Percentiles rank a stretch among this genome's conserved stretches.
Evolutionary conservation across 2,888 invertebrate species (phyloP).

Genomic region (Sphaerophoria taeniata): DNA sequence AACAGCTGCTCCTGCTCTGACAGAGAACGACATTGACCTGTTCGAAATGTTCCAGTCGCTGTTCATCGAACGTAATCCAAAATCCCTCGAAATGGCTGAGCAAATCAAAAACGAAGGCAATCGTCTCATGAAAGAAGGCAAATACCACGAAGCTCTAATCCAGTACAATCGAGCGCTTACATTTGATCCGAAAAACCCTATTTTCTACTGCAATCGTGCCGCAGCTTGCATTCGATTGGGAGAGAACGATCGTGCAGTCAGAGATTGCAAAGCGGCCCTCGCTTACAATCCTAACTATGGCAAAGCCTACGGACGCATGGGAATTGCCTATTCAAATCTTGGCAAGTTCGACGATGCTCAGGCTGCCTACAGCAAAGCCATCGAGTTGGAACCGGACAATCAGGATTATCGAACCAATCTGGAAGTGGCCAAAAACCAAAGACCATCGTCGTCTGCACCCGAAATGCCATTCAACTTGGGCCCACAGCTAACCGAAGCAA

Average conservation of each 20-base stretch:
- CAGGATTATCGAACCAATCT: constrained; percentile 94
- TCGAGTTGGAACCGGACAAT: constrained; percentile 96
- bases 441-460: neutral
- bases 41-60: constrained; percentile 83
- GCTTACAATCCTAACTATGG: constrained; percentile 95
- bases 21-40: constrained; percentile 81
- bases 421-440: constrained; percentile 87
- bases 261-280: constrained; percentile 95
- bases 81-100: constrained; percentile 89
- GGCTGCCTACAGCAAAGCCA: constrained; percentile 93
- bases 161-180: constrained; percentile 94
- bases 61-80: constrained; percentile 83
- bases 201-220: constrained; percentile 98
- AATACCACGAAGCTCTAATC: constrained; percentile 91
- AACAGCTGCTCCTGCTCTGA: neutral
- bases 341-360: constrained; percentile 93
- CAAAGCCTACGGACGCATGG: constrained; percentile 97
- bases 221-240: constrained; percentile 96
- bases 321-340: constrained; percentile 91
- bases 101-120: constrained; percentile 94
- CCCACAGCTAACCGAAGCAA: constrained; percentile 78
- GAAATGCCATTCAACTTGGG: constrained; percentile 1
- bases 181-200: constrained; percentile 93
- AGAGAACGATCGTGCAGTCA: constrained; percentile 92
- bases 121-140: constrained; percentile 93